Conservation (phyloP, 2,113 vertebrate species). For the Noctilio leporinus region DNA sequence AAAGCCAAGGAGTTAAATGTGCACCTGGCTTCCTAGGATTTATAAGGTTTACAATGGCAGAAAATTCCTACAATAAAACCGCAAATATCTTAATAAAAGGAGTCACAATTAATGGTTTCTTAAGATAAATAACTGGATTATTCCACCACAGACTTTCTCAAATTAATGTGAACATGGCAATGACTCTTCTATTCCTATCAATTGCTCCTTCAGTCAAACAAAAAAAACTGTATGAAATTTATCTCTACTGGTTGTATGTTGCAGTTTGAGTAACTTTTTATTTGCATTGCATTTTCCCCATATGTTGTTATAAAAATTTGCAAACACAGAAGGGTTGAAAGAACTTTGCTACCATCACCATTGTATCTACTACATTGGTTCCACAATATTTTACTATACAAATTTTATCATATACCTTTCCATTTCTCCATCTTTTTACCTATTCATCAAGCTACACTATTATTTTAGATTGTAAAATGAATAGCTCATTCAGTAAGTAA, state of each 20-base stretch:
- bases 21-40: background rate
- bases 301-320: background rate
- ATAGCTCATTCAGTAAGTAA: background rate
- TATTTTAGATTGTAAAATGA: slow-evolving; percentile 26
- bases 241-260: background rate
- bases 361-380: background rate
- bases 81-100: background rate
- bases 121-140: background rate
- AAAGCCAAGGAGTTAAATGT: background rate
- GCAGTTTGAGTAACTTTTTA: background rate
- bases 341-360: background rate
- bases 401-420: background rate
- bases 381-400: background rate
- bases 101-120: background rate
- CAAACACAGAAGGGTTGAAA: background rate
- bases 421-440: background rate
- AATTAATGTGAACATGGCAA: background rate
- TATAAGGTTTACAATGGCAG: background rate
- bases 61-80: background rate
- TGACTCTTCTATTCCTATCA: background rate
- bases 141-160: background rate
- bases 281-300: background rate
- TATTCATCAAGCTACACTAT: background rate
- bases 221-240: background rate
- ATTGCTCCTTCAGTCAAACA: background rate